Base-by-base conservation (phyloP, 2,113 vertebrate genomes). In the Crotophaga sulcirostris region DNA sequence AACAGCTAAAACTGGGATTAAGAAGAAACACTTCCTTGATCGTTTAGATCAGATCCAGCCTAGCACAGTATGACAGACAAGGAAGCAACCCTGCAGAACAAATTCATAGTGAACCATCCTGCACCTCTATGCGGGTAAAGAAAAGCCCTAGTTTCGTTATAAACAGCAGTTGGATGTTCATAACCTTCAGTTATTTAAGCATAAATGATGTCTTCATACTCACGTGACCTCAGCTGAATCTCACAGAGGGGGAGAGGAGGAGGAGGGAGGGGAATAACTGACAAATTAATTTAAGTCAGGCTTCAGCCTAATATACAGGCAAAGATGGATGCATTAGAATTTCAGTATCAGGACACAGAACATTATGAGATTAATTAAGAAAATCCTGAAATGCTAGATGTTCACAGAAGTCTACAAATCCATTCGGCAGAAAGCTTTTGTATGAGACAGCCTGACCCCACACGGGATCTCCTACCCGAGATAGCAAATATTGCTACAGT, bases 231-330 rank as follows among this genome's bases (percentile, higher is more conserved):
- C 82, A 80, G 52, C 21, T 80, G 62, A 85, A 80, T 82, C 70
- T 91, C 60, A 55, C 1, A 4, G n/a, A 7, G 23, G 28, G 16
- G 5, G 13, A 4, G n/a, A 7, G 23, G 28, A 14, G 5, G 13
- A 18, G 25, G 55, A 24, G 14, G 36, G 52, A 25, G 24, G 36
- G 47, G 31, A 73, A 75, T 80, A 84, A 95, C 58, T 75, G 67
- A 85, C 79, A 89, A 93, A 90, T 74, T 95, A 58, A 89, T 94
- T 69, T 82, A 36, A 90, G 67, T 62, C 78, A 77, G 74, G 55
- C 36, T 9, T 87, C 82, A 93, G 63, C 42, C 42, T 58, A 58
- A 2, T 58, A 81, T 47, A 68, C 0, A 52, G 49, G 56, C 70
- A 80, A 89, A 82, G 44, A 87, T 15, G 16, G 63, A 85, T 47